Conservation (phyloP, 2,888 invertebrate species). For the Ophion obscuratus region DNA sequence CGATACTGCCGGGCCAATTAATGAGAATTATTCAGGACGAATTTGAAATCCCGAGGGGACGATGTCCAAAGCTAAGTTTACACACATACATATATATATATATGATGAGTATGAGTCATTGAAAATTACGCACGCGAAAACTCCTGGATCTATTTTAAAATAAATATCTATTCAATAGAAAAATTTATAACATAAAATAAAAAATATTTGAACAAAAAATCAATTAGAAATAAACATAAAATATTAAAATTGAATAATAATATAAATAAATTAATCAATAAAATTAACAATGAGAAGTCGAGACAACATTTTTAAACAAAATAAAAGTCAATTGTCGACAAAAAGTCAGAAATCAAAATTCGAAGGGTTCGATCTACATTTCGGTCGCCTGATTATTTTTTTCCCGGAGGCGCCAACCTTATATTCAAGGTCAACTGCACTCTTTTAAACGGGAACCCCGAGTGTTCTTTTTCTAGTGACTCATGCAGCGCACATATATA, state of each 20-base stretch:
- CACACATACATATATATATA: neutral
- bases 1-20: constrained; percentile 25
- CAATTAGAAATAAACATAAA: neutral
- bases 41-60: neutral
- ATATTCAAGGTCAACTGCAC: neutral
- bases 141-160: neutral
- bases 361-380: neutral
- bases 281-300: too few species aligned
- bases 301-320: neutral
- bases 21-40: constrained; percentile 15
- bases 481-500: neutral
- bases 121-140: neutral
- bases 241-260: neutral
- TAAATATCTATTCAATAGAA: too few species aligned
- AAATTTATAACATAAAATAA: too few species aligned
- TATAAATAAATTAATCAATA: too few species aligned
- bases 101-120: neutral
- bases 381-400: neutral
- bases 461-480: neutral
- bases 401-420: neutral
- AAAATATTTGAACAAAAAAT: too few species aligned
- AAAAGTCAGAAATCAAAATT: neutral
- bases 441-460: neutral
- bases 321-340: neutral
- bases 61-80: constrained; percentile 3